A percentile compares a stretch with the other conserved stretches of the same genome.
These are phyloP conservation scores for Babylonia areolata DNA, from an alignment of 1,140 invertebrate genomes.

Conservation along the genomic window DNA sequence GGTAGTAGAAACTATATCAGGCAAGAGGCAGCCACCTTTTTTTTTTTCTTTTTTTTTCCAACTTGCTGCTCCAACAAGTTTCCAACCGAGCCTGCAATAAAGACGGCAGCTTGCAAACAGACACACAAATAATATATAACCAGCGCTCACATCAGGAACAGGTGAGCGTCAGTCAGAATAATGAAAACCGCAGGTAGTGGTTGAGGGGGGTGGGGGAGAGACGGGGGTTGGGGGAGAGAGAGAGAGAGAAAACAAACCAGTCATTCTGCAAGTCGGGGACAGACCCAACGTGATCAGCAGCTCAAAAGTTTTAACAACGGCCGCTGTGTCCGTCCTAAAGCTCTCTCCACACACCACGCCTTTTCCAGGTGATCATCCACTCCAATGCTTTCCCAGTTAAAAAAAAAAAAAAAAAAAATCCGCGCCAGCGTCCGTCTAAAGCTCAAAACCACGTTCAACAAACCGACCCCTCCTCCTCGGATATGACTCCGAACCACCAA, in stretches of 20 bases:
- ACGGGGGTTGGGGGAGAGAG: too few relatives aligned
- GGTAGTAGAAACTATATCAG: background rate
- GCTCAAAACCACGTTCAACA: conserved; percentile 7
- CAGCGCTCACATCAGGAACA: background rate
- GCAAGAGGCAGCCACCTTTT: background rate
- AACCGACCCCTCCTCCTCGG: background rate
- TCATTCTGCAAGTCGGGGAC: background rate
- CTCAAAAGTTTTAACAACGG: background rate
- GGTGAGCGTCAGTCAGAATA: too few relatives aligned
- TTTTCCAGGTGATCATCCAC: too few relatives aligned
- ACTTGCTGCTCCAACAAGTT: too few relatives aligned
- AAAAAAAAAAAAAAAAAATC: too few relatives aligned
- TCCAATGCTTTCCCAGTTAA: too few relatives aligned
- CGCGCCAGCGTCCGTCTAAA: conserved; percentile 5
- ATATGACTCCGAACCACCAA: background rate
- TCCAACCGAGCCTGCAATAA: too few relatives aligned
- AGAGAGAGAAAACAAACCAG: too few relatives aligned
- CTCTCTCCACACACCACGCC: too few relatives aligned
- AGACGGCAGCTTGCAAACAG: background rate
- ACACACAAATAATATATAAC: background rate
- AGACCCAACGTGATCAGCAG: background rate
- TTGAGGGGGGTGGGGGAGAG: too few relatives aligned
- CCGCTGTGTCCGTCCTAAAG: background rate
- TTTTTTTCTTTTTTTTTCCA: background rate
- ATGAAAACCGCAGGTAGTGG: too few relatives aligned